A percentile compares a stretch with the other conserved stretches of the same genome.
These are phyloP conservation scores for Hyperopisus bebe DNA, from an alignment of 2,113 vertebrate species.

Conservation along the genomic window DNA sequence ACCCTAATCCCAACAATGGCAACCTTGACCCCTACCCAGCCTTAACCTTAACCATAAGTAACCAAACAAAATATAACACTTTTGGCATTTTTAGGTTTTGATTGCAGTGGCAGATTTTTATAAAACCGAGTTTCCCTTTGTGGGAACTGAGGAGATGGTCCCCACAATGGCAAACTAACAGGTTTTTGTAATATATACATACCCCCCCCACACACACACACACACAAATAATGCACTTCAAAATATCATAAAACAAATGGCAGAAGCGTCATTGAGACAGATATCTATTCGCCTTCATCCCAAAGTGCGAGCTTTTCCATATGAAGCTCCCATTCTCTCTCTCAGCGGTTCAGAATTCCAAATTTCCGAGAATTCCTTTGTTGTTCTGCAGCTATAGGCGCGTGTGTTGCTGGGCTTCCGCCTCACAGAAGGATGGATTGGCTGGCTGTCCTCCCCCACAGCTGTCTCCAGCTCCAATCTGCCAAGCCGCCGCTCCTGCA, in stretches of 20 bases:
- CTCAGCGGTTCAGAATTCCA: background rate
- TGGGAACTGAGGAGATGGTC: background rate
- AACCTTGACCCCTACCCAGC: background rate
- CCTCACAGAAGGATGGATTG: constrained; percentile 89
- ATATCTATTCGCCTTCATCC: background rate
- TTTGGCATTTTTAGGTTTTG: background rate
- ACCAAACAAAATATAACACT: background rate
- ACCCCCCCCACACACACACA: background rate
- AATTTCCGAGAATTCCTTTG: constrained; percentile 14
- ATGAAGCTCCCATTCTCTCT: background rate
- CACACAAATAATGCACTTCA: background rate
- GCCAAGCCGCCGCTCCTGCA: constrained; percentile 78
- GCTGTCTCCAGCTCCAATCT: constrained; percentile 91
- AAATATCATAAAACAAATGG: background rate
- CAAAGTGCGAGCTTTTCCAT: background rate
- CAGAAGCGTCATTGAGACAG: background rate
- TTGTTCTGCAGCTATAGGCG: constrained; percentile 37
- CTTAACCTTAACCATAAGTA: background rate
- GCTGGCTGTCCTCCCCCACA: constrained; percentile 93
- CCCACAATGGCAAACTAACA: background rate
- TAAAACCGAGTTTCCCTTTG: background rate
- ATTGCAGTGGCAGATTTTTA: background rate
- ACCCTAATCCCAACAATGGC: background rate
- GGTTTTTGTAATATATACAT: background rate
- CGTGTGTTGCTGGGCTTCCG: constrained; percentile 87